phyloP scores from a whole-genome alignment of 2,113 vertebrate species.

The Sciurus niger region DNA sequence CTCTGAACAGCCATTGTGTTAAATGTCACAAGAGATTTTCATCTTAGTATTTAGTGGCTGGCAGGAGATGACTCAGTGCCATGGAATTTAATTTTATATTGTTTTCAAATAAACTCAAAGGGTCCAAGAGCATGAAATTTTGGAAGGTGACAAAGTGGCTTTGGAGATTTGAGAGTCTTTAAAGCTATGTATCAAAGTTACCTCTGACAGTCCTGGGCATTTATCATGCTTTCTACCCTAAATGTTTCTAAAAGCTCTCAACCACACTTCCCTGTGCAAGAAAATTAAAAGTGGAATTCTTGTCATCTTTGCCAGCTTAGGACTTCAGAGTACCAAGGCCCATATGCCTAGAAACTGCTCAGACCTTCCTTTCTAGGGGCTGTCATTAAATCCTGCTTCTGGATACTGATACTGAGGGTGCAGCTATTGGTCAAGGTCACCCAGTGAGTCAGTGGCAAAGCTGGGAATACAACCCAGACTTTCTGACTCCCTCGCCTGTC shows the following conservation, averaged over 20 bases:
- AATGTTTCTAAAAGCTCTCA: slow-evolving; percentile 57
- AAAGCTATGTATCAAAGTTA: slow-evolving; percentile 63
- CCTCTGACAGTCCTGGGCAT: slow-evolving; percentile 27
- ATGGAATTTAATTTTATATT: slow-evolving; percentile 80
- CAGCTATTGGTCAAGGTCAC: slow-evolving; percentile 78
- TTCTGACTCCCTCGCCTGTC: slow-evolving; percentile 78
- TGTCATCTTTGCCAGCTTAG: slow-evolving; percentile 32
- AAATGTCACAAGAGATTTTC: slow-evolving; percentile 75
- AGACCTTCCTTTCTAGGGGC: slow-evolving; percentile 66
- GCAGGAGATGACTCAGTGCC: slow-evolving; percentile 71
- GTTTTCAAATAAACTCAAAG: slow-evolving; percentile 74
- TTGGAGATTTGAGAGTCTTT: slow-evolving; percentile 52
- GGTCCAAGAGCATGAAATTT: slow-evolving; percentile 50
- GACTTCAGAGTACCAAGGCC: slow-evolving; percentile 49
- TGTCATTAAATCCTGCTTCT: slow-evolving; percentile 73
- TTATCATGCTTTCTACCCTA: slow-evolving; percentile 20
- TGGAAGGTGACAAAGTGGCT: slow-evolving; percentile 72
- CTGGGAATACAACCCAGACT: slow-evolving; percentile 83
- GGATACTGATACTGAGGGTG: slow-evolving; percentile 53
- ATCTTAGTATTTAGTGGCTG: slow-evolving; percentile 78
- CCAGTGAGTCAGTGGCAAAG: slow-evolving; percentile 75
- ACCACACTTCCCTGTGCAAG: slow-evolving; percentile 35
- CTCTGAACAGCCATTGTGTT: slow-evolving; percentile 71
- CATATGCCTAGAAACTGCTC: slow-evolving; percentile 62
- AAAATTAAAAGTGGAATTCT: slow-evolving; percentile 65